Base-by-base conservation (phyloP, 2,888 invertebrate genomes). In the Erebia palarica region DNA sequence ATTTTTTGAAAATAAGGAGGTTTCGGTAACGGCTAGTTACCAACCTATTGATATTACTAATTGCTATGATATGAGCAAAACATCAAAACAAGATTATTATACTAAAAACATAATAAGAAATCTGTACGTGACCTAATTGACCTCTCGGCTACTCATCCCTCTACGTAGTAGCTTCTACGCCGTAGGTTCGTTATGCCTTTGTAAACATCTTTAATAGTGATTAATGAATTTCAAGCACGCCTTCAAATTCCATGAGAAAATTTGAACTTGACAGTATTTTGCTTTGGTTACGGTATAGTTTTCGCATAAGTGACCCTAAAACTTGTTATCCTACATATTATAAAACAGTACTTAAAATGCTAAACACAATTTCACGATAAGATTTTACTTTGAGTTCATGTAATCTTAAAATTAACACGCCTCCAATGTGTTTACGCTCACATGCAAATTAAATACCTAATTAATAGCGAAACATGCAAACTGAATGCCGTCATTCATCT, bases 161-260 rank as follows among this genome's bases (percentile, higher is more conserved):
- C 60, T 68, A 68, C 69, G 65, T 36, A 68, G 68, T 63, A 21
- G 16, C n/a, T 57, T 55, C 72, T 74, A 74, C 72, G 70, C 51
- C 70, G 70, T 70, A 72, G 67, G 16, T 57, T 67, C 18, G 67
- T 67, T 73, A 71, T 69, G 63, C 47, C 47, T 16, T n/a, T 70
- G 61, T 70, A 71, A 69, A 65, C 65, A 53, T 69, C 53, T 69
- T 55, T 47, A 64, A 70, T 51, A 65, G 18, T 61, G 27, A 65
- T 72, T 72, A 70, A 69, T 36, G 27, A 44, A 61, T 65, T 67
- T 42, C 42, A 59, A 42, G 59, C 36, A 13, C 53, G 42, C 11
- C 47, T 36, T 42, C 67, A 53, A 72, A 74, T 69, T 65, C 64
- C 59, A 18, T 65, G n/a, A 53, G n/a, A 18, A 57, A 53, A 55